phyloP scores from a whole-genome alignment of 1,140 invertebrate genomes.

The Batillaria attramentaria region DNA sequence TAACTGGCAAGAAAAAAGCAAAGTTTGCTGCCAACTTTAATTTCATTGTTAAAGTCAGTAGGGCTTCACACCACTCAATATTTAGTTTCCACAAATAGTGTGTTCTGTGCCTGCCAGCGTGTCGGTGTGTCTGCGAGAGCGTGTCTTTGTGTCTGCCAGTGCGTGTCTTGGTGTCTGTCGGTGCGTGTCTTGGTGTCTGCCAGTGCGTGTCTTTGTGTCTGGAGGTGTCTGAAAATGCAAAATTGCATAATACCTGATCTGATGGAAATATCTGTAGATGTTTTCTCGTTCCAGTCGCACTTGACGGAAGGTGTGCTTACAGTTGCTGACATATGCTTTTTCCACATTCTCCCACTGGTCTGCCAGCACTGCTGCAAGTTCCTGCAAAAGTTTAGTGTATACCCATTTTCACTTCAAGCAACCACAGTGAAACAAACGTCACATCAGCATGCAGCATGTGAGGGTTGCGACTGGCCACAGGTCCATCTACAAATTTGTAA shows the following conservation, averaged over 20 bases:
- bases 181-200: not conserved
- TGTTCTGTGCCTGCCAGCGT: too few relatives aligned
- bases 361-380: slow-evolving; percentile 63
- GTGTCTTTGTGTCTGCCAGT: not conserved
- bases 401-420: too few relatives aligned
- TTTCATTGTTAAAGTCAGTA: too few relatives aligned
- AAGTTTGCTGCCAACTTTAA: too few relatives aligned
- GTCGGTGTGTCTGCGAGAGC: not conserved
- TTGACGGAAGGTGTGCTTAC: slow-evolving; percentile 68
- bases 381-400: slow-evolving; percentile 58
- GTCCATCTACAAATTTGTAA: too few relatives aligned
- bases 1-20: too few relatives aligned
- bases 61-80: too few relatives aligned
- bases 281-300: slow-evolving; percentile 68
- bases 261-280: slow-evolving; percentile 69
- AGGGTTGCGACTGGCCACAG: too few relatives aligned
- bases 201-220: not conserved
- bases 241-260: slow-evolving; percentile 64
- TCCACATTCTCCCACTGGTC: slow-evolving; percentile 70
- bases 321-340: slow-evolving; percentile 64
- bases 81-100: too few relatives aligned
- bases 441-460: too few relatives aligned
- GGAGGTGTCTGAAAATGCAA: not conserved
- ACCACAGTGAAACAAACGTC: too few relatives aligned
- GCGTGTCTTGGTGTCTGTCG: not conserved